phyloP scores from a whole-genome alignment of 2,797 vertebrate genomes.

The Tragelaphus oryx region DNA sequence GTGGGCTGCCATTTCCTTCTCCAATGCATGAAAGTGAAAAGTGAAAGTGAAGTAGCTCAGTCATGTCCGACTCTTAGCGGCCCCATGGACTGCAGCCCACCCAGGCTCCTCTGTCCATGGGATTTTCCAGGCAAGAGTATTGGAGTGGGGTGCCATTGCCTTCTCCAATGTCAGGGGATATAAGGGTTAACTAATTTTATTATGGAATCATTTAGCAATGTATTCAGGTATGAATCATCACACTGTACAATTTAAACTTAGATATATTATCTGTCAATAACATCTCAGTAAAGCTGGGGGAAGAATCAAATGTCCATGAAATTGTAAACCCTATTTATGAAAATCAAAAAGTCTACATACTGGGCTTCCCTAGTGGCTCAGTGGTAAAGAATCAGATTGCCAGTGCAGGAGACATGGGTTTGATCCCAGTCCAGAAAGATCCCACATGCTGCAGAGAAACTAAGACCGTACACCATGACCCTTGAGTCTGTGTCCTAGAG shows the following conservation, averaged over 20 bases:
- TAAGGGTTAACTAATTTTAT: not conserved
- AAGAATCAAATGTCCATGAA: slow-evolving; percentile 10
- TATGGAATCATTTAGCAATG: not conserved
- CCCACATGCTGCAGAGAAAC: not conserved
- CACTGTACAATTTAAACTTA: not conserved
- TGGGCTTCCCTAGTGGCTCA: not conserved
- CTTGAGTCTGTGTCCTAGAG: not conserved
- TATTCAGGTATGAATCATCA: not conserved
- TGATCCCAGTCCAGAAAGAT: not conserved
- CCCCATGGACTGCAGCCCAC: not conserved
- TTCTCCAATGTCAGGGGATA: not conserved
- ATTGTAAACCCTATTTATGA: not conserved
- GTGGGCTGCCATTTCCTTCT: not conserved
- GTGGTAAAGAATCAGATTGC: not conserved
- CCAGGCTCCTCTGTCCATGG: not conserved
- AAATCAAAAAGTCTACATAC: not conserved
- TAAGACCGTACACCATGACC: not conserved
- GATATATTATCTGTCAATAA: not conserved
- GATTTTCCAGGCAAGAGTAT: not conserved
- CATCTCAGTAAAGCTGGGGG: not conserved
- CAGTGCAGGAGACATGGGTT: not conserved
- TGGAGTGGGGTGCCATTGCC: not conserved
- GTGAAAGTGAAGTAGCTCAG: not conserved
- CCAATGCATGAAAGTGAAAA: not conserved
- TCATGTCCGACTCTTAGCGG: accelerated